phyloP scores from a whole-genome alignment of 2,113 vertebrate genomes.

The Motacilla tschutschensis region DNA sequence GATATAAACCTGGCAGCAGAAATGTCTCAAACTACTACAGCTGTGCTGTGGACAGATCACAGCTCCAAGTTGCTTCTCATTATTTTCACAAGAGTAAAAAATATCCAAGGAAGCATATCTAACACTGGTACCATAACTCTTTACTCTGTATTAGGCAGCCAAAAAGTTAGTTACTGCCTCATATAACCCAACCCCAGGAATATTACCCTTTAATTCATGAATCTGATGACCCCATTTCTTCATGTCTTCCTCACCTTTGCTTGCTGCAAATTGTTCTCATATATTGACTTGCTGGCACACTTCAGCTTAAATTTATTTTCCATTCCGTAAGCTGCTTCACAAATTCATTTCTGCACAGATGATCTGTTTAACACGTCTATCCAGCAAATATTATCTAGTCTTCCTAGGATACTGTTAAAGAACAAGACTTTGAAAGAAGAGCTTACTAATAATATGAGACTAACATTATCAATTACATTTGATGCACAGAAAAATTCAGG shows the following conservation, averaged over 20 bases:
- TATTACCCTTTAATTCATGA: neutral
- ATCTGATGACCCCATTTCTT: slow-evolving; percentile 23
- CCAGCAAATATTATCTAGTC: slow-evolving; percentile 23
- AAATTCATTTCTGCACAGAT: slow-evolving; percentile 20
- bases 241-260: slow-evolving; percentile 49
- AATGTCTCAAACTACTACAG: slow-evolving; percentile 44
- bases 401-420: slow-evolving; percentile 23
- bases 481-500: slow-evolving; percentile 3
- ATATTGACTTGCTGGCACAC: slow-evolving; percentile 35
- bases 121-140: neutral
- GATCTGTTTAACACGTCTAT: slow-evolving; percentile 21
- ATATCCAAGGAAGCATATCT: slow-evolving; percentile 4
- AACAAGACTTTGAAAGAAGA: neutral
- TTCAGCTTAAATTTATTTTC: slow-evolving; percentile 52
- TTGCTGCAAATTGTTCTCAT: slow-evolving; percentile 42
- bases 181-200: neutral
- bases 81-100: slow-evolving; percentile 40
- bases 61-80: slow-evolving; percentile 14
- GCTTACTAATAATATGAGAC: neutral
- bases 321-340: slow-evolving; percentile 32
- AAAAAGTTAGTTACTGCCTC: neutral
- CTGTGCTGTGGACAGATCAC: slow-evolving; percentile 3
- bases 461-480: slow-evolving; percentile 13
- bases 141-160: neutral
- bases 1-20: slow-evolving; percentile 20